A percentile compares a stretch with the other conserved stretches of the same genome.
Conservation (phyloP, 1,140 invertebrate genomes). For the Zaprionus camerounensis region DNA sequence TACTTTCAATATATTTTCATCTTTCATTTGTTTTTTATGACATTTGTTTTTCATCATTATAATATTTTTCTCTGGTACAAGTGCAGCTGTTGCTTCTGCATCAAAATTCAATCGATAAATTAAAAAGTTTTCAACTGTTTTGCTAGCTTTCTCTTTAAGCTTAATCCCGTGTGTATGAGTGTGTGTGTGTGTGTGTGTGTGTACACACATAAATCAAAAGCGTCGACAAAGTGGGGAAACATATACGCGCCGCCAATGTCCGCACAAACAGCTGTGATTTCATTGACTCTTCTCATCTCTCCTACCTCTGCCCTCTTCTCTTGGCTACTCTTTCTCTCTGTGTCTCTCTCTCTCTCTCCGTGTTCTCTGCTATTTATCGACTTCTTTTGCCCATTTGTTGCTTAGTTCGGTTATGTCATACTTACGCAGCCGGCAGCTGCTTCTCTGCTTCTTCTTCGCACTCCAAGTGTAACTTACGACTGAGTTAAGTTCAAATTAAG, state of each 20-base stretch:
- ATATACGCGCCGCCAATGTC: slow-evolving; percentile 9
- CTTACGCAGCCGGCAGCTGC: slow-evolving; percentile 22
- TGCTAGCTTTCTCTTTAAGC: slow-evolving; percentile 17
- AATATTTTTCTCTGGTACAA: not conserved
- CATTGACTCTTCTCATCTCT: slow-evolving; percentile 32
- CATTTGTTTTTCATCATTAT: slow-evolving; percentile 1
- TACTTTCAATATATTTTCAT: not conserved
- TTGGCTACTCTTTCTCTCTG: not conserved
- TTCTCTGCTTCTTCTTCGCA: slow-evolving; percentile 5
- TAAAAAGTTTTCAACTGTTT: slow-evolving; percentile 19
- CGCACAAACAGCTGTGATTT: slow-evolving; percentile 50
- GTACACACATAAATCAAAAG: slow-evolving; percentile 9
- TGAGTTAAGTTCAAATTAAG: not conserved
- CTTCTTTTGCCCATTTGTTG: slow-evolving; percentile 13
- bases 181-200: slow-evolving; percentile 4
- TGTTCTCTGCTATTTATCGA: slow-evolving; percentile 20
- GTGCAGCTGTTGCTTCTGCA: slow-evolving; percentile 6
- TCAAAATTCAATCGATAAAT: slow-evolving; percentile 7
- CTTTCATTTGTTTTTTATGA: not conserved
- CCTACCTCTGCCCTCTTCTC: not conserved
- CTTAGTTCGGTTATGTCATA: slow-evolving; percentile 32
- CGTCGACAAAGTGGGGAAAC: slow-evolving; percentile 29
- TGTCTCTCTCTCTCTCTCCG: not conserved
- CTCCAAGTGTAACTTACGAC: not conserved
- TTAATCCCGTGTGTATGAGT: not conserved